phyloP scores from a whole-genome alignment of 2,888 invertebrate genomes.

The Ariolimax columbianus region DNA sequence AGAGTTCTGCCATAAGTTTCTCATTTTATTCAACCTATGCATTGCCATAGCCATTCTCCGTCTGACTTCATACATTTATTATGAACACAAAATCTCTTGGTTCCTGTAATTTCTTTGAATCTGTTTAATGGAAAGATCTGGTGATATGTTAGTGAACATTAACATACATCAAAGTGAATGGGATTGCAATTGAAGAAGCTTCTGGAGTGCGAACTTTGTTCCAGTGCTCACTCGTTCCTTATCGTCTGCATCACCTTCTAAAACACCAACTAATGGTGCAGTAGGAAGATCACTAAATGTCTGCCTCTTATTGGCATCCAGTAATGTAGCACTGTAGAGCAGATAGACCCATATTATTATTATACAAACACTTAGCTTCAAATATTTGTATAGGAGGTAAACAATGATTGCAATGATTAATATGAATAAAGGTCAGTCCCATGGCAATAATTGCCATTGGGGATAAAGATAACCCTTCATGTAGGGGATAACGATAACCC shows the following conservation, averaged over 20 bases:
- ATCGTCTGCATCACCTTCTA: not conserved
- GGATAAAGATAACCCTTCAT: too few species aligned
- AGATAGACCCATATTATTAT: not conserved
- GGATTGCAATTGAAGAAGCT: constrained; percentile 19
- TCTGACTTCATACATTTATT: too few species aligned
- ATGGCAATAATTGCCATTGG: too few species aligned
- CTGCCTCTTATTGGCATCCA: constrained; percentile 39
- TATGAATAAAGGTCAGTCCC: too few species aligned
- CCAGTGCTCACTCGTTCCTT: constrained; percentile 50
- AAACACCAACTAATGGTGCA: constrained; percentile 22
- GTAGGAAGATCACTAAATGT: constrained; percentile 30
- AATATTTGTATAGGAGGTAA: too few species aligned
- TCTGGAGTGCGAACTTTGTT: constrained; percentile 48
- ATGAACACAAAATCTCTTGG: too few species aligned
- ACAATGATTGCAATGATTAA: too few species aligned
- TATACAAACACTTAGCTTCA: not conserved
- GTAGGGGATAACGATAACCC: too few species aligned
- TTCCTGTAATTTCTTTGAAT: not conserved
- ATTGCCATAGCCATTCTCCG: too few species aligned
- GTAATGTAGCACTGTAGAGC: constrained; percentile 27
- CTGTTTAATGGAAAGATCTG: not conserved
- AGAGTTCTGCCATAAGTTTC: too few species aligned
- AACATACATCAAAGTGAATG: not conserved
- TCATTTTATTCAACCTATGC: too few species aligned
- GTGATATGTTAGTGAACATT: not conserved